Conservation (phyloP, 2,797 vertebrate species). For the Monodelphis domestica region DNA sequence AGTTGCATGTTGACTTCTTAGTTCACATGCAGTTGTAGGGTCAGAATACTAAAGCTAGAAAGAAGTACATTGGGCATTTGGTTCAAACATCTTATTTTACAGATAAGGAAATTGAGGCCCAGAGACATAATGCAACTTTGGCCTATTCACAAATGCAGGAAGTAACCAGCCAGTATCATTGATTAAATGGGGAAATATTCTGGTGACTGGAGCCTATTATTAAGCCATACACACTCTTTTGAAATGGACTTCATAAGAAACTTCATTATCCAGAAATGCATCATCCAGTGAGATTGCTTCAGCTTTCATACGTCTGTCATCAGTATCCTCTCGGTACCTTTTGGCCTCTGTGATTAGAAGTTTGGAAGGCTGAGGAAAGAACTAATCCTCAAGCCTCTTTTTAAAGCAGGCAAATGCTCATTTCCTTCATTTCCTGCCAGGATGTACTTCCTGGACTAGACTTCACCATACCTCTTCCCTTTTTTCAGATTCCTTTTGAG, state of each 20-base stretch:
- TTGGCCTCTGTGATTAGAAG: background rate
- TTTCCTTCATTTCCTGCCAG: background rate
- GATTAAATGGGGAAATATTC: background rate
- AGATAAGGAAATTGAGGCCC: background rate
- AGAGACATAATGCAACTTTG: background rate
- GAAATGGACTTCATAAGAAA: background rate
- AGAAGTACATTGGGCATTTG: background rate
- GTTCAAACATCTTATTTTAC: background rate
- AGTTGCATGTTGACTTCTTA: background rate
- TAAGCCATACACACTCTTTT: background rate
- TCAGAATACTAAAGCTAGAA: background rate
- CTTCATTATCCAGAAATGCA: background rate
- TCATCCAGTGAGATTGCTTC: too few relatives aligned
- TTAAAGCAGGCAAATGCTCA: too few relatives aligned
- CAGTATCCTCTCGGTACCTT: background rate
- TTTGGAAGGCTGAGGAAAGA: background rate
- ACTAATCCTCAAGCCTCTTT: background rate
- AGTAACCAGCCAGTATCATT: background rate
- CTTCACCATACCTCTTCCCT: background rate
- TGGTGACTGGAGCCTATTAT: background rate
- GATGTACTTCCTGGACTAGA: background rate
- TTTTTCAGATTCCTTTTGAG: background rate
- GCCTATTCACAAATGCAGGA: background rate
- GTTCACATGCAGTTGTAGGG: background rate
- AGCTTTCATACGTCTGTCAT: background rate